Evolutionary conservation across 2,113 vertebrate genomes (phyloP).

Genomic region (Chionodraco myersi): DNA sequence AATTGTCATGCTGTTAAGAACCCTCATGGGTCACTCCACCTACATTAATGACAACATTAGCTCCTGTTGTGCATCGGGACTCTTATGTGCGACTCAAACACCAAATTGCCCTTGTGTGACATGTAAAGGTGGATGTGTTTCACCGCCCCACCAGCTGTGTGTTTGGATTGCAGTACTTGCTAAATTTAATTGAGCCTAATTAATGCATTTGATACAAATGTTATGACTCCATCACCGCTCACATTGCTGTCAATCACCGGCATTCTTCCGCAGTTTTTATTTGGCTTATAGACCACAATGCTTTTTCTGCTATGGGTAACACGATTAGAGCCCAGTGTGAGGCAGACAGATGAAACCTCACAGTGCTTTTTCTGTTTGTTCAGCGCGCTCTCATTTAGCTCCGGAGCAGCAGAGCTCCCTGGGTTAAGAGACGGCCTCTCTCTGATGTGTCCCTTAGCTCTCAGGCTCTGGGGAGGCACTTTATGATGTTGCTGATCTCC

Average conservation of each 20-base stretch:
- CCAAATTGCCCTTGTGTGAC: not conserved
- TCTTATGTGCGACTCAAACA: slow-evolving; percentile 12
- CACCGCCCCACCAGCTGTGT: not conserved
- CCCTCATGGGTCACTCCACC: slow-evolving; percentile 43
- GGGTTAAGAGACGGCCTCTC: slow-evolving; percentile 41
- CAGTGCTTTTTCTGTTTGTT: slow-evolving; percentile 71
- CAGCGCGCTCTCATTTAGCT: slow-evolving; percentile 69
- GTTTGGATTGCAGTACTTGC: not conserved
- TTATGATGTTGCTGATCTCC: slow-evolving; percentile 59
- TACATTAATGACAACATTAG: slow-evolving; percentile 45
- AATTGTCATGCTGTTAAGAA: slow-evolving; percentile 40
- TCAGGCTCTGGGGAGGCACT: slow-evolving; percentile 52
- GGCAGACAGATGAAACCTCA: slow-evolving; percentile 57
- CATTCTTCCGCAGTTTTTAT: slow-evolving; percentile 31
- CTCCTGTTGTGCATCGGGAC: slow-evolving; percentile 16
- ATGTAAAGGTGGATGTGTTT: slow-evolving; percentile 22
- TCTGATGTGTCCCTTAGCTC: slow-evolving; percentile 67
- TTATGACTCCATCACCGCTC: not conserved
- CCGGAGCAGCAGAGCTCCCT: slow-evolving; percentile 30
- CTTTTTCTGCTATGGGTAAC: slow-evolving; percentile 48
- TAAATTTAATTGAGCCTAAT: slow-evolving; percentile 26
- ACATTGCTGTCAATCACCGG: not conserved
- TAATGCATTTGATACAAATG: slow-evolving; percentile 14
- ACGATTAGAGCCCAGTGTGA: slow-evolving; percentile 63
- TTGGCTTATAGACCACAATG: slow-evolving; percentile 1